phyloP scores from a whole-genome alignment of 2,888 invertebrate species.

The Cheilosia grossa region DNA sequence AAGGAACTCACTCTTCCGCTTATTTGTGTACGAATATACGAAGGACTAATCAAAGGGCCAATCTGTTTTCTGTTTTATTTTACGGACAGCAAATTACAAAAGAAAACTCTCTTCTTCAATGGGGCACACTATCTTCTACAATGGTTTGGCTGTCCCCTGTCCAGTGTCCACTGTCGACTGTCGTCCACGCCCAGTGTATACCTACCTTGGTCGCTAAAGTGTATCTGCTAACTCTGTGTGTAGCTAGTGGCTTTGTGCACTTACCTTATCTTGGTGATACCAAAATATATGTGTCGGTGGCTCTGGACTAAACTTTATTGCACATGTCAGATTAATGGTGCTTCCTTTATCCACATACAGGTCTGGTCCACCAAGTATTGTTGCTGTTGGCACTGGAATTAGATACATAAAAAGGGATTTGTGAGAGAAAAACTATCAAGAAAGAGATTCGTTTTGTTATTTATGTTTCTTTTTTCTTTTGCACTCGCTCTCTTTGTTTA shows the following conservation, averaged over 20 bases:
- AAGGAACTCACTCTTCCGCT: background rate
- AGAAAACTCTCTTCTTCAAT: constrained; percentile 37
- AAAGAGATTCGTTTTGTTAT: constrained; percentile 48
- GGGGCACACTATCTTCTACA: constrained; percentile 44
- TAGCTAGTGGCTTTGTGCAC: constrained; percentile 78
- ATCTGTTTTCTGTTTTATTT: constrained; percentile 64
- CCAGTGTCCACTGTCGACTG: background rate
- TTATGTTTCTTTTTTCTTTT: constrained; percentile 38
- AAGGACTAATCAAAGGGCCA: constrained; percentile 65
- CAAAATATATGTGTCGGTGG: constrained; percentile 97
- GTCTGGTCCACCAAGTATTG: constrained; percentile 91
- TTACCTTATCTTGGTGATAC: constrained; percentile 97
- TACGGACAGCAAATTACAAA: constrained; percentile 50
- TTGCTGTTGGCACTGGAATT: constrained; percentile 89
- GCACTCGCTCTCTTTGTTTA: constrained; percentile 39
- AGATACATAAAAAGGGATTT: constrained; percentile 80
- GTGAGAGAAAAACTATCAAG: constrained; percentile 46
- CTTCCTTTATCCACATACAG: constrained; percentile 92
- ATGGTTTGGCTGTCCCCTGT: constrained; percentile 2
- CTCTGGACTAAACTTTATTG: constrained; percentile 91
- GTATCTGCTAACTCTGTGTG: constrained; percentile 1
- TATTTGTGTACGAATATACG: background rate
- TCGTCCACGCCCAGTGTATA: constrained; percentile 1
- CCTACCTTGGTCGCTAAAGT: constrained; percentile 34
- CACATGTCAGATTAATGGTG: constrained; percentile 92